Evolutionary conservation across 37 sponge, comb jelly and placozoan genomes (phyloP), one percentile per base, ranked within the genome.

Genomic region (Cladorhizidae sp.): DNA sequence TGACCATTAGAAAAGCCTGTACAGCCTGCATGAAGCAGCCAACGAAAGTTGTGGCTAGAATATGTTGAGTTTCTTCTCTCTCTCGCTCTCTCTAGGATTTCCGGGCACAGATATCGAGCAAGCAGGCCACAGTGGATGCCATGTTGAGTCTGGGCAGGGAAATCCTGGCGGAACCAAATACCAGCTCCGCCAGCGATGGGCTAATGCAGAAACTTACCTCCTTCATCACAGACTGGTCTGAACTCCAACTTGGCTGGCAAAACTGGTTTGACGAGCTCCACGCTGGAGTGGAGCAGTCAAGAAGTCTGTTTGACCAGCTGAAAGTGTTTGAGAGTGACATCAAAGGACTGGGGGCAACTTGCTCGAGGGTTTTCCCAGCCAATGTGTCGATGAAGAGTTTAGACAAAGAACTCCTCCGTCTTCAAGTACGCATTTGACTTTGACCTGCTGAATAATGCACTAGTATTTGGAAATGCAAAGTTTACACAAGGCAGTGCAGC

Each of bases 241-340:
- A 86, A 69, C 80, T 86, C 35, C 84, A 82, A 41, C 64, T 91
- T 50, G 83, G 57, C 74, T 91, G 91, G 91, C 83, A 91, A 52
- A 85, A 91, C 87, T 91, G 91, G 91, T 86, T 77, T 63, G 77
- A 85, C 43, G 91, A 91, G 75, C 67, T 91, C 33, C 83, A 83
- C 26, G 87, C 79, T 8, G 51, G 63, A 73, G 28, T 42, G 31
- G 83, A 86, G 70, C 58, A 83, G 70, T 91, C 87, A 12, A 64
- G 33, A n/a, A 57, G 43, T 50, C 28, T 87, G 58, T 76, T 63
- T 11, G 83, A 87, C 25, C 58, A 76, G 76, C 69, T 87, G 64
- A 41, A 70, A 15, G 42, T 31, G 40, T 76, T 87, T 58, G 72
- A 61, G 39, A 14, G 36, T 18, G 68, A 41, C 52, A 58, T 87